phyloP scores from a whole-genome alignment of 2,113 vertebrate genomes.

The Melanostigma gelatinosum region DNA sequence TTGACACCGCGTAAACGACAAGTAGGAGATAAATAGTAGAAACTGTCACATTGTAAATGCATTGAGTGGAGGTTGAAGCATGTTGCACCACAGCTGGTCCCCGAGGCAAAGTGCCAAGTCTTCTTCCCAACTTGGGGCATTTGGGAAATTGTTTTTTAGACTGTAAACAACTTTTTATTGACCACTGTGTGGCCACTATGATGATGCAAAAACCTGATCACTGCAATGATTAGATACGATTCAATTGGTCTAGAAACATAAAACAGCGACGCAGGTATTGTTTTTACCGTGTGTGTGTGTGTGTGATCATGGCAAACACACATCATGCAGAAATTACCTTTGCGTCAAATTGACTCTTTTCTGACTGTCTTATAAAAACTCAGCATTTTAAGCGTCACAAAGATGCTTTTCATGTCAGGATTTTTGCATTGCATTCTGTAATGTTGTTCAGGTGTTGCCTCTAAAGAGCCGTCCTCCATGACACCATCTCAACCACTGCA shows the following conservation, averaged over 20 bases:
- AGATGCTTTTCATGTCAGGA: neutral
- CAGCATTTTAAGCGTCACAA: neutral
- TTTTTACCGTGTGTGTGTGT: neutral
- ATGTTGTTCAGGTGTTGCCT: neutral
- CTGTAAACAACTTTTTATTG: conserved; percentile 26
- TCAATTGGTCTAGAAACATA: neutral
- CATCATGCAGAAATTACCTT: neutral
- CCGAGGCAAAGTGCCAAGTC: conserved; percentile 40
- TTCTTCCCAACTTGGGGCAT: neutral
- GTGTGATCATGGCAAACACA: neutral
- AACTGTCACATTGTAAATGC: conserved; percentile 11
- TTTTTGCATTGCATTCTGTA: neutral
- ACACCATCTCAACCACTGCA: neutral
- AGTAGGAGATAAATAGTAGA: neutral
- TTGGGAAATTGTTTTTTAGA: conserved; percentile 36
- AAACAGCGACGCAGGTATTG: too few relatives aligned
- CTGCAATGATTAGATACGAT: neutral
- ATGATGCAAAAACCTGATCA: conserved; percentile 32
- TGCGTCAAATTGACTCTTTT: neutral
- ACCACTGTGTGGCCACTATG: conserved; percentile 21
- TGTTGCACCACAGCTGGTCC: conserved; percentile 59
- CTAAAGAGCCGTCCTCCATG: neutral
- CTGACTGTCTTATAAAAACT: neutral
- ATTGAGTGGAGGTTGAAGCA: neutral
- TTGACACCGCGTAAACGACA: conserved; percentile 7